Conservation (phyloP, 2,888 invertebrate species). For the Hirtodrosophila cameraria region DNA sequence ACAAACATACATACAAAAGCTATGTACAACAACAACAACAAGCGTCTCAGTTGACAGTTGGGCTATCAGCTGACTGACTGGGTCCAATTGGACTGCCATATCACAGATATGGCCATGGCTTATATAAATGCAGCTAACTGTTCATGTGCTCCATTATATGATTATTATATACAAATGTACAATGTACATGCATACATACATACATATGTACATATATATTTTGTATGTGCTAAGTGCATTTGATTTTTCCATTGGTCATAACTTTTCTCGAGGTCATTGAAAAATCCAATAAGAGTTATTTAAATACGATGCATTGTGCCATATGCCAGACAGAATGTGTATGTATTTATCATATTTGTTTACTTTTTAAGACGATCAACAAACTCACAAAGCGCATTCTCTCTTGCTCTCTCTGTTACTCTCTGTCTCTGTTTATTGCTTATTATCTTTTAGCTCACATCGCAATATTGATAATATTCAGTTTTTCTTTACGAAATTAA, state of each 20-base stretch:
- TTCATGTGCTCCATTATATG: neutral
- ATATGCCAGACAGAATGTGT: slow-evolving; percentile 3
- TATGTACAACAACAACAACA: slow-evolving; percentile 25
- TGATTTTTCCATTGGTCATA: slow-evolving; percentile 23
- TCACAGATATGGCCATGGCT: slow-evolving; percentile 68
- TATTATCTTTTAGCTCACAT: slow-evolving; percentile 14
- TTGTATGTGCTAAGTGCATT: slow-evolving; percentile 12
- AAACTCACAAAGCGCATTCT: neutral
- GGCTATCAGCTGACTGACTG: slow-evolving; percentile 24
- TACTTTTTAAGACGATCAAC: slow-evolving; percentile 47
- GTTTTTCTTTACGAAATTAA: too few species aligned
- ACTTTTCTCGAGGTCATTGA: slow-evolving; percentile 38
- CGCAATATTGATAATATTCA: too few species aligned
- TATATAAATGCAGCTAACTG: slow-evolving; percentile 60
- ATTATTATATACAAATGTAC: slow-evolving; percentile 3
- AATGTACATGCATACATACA: slow-evolving; percentile 1
- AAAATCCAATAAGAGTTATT: slow-evolving; percentile 19
- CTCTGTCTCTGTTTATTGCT: neutral
- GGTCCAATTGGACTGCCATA: slow-evolving; percentile 2
- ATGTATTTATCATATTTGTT: slow-evolving; percentile 59
- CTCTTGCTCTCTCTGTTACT: neutral
- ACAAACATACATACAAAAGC: neutral
- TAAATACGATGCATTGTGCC: slow-evolving; percentile 1
- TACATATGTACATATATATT: slow-evolving; percentile 1
- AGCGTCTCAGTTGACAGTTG: slow-evolving; percentile 8